Base-by-base conservation (phyloP, 2,888 invertebrate species). In the Athrips mouffetella region DNA sequence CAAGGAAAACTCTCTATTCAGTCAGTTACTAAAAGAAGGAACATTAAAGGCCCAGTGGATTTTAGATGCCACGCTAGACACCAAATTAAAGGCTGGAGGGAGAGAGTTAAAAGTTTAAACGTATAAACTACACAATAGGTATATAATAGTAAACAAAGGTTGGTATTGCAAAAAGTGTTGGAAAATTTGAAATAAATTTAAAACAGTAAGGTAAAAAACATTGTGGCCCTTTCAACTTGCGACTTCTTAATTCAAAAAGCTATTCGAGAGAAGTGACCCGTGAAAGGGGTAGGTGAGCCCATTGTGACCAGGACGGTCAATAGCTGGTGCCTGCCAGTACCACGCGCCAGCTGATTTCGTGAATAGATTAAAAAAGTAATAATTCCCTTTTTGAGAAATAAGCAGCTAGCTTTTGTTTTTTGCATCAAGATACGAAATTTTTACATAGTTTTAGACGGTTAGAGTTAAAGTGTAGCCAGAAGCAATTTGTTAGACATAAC, bases 261-360 rank as follows among this genome's bases (percentile, higher is more conserved):
- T 33, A 11, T 37, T 25, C 23, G n/a, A 31, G 23, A 39, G 16
- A 48, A 42, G 25, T 41, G 42, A 48, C 27, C 41, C 31, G 27
- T 33, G 35, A 23, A 29, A 47, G 7, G 33, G 47, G 47, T 48
- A 48, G 41, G 45, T 25, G 45, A 25, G 7, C 5, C 33, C 11
- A 49, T 47, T 40, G 59, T 54, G 67, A 65, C 63, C 70, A 21
- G 18, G 65, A 52, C 78, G 82, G 84, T 81, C 83, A 83, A 82
- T 82, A 82, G 72, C 60, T 69, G 67, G 84, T 84, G 70, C 80
- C 76, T 63, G 74, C 65, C 71, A 58, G 74, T 74, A 61, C 81
- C 84, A 74, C 59, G 70, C 79, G 65, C 74, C 65, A 71, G 60
- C 65, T 69, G 79, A 78, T 80, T 73, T 61, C 73, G 70, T 75